Percentiles rank a stretch among this genome's conserved stretches.
Conservation (phyloP, 2,113 vertebrate species). For the Ammodytes marinus region DNA sequence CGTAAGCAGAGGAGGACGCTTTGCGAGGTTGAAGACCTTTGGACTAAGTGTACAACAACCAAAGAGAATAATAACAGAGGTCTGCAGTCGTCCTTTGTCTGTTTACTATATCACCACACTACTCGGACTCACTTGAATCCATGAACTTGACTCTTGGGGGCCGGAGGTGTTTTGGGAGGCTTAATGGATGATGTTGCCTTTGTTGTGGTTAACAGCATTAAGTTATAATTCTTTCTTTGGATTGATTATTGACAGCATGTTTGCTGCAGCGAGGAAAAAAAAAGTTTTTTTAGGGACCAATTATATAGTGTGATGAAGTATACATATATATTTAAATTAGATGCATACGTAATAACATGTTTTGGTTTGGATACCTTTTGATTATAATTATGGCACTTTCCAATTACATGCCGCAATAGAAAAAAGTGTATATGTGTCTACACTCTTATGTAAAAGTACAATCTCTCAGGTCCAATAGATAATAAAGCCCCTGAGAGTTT, state of each 20-base stretch:
- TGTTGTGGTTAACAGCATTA: slow-evolving; percentile 34
- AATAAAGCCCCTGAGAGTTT: slow-evolving; percentile 54
- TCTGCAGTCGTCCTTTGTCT: not conserved
- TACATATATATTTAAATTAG: slow-evolving; percentile 53
- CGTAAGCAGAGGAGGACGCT: slow-evolving; percentile 60
- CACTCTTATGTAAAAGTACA: slow-evolving; percentile 52
- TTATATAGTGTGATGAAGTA: slow-evolving; percentile 47
- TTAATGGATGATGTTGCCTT: slow-evolving; percentile 31
- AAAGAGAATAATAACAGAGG: slow-evolving; percentile 39
- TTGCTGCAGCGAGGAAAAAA: slow-evolving; percentile 34
- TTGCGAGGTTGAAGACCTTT: slow-evolving; percentile 62
- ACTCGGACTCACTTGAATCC: slow-evolving; percentile 66
- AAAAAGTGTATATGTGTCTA: slow-evolving; percentile 52
- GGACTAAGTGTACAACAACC: slow-evolving; percentile 73
- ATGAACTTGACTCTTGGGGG: slow-evolving; percentile 32
- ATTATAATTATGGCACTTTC: slow-evolving; percentile 46
- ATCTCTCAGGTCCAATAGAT: slow-evolving; percentile 75
- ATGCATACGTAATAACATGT: slow-evolving; percentile 40
- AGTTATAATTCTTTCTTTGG: slow-evolving; percentile 40
- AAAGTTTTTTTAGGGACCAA: slow-evolving; percentile 78
- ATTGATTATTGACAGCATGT: slow-evolving; percentile 33
- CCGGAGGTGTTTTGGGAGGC: slow-evolving; percentile 49
- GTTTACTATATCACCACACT: slow-evolving; percentile 48
- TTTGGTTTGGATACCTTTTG: slow-evolving; percentile 41
- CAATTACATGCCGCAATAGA: slow-evolving; percentile 39